Base-by-base conservation (phyloP, 2,113 vertebrate genomes). In the Neolamprologus toae region DNA sequence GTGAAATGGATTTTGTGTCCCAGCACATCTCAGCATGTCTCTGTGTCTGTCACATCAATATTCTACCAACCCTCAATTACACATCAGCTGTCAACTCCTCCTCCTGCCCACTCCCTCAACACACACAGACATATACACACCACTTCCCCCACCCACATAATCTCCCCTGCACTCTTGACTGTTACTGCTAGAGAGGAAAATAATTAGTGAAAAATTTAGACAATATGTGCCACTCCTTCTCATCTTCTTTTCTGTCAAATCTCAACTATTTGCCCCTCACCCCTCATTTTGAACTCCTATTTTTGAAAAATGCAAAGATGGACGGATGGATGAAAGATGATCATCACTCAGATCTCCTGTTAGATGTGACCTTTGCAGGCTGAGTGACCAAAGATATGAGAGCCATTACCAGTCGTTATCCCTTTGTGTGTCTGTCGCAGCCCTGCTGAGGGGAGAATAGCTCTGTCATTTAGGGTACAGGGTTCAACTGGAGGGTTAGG, bases 341-440 rank as follows among this genome's bases (percentile, higher is more conserved):
- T 90, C 90, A 76, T 86, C 85, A 26, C 83, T 80, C 3, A 4
- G 78, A 55, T 88, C 85, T 68, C 78, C 91, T 93, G 94, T 93
- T 92, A 93, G 88, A 86, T 90, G 87, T 94, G 92, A 95, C 94
- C 94, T 95, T 93, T 95, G 90, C 90, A 88, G 93, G 86, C 89
- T 89, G 94, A 92, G 76, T 94, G 93, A 92, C 92, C 91, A 90
- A 63, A 88, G 81, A 88, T 85, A 92, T 87, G 86, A 87, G 86
- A 93, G 90, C 93, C 94, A 92, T 94, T 94, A 95, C 81, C 86
- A 90, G 85, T 76, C 88, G 88, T 89, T 88, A 87, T 91, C 82
- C 87, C 66, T 94, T 92, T 94, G 92, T 94, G 86, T 63, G 83
- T 89, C 90, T 92, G 90, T 90, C 81, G 73, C 86, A 55, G 83